Conservation (phyloP, 1,140 invertebrate genomes). For the Ceratina calcarata region DNA sequence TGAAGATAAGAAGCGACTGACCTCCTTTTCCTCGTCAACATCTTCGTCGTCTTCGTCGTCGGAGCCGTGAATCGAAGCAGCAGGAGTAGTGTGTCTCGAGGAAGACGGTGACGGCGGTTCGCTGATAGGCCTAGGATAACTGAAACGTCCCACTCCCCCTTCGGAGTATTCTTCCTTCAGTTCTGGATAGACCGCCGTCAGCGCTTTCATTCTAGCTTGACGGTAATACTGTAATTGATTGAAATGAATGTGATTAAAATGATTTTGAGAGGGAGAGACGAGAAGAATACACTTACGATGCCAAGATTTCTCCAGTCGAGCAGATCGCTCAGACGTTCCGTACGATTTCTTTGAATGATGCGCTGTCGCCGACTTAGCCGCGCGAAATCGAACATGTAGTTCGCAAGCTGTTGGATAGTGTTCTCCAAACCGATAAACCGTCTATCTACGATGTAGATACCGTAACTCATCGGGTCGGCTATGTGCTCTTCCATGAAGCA, state of each 20-base stretch:
- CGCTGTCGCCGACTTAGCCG: conserved; percentile 94
- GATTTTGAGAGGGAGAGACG: background rate
- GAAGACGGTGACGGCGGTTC: conserved; percentile 91
- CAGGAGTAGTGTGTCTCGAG: conserved; percentile 91
- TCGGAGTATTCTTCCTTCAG: conserved; percentile 87
- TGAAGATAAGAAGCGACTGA: conserved; percentile 5
- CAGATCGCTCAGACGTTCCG: conserved; percentile 97
- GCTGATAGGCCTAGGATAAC: conserved; percentile 94
- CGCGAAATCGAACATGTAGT: conserved; percentile 97
- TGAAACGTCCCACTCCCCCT: conserved; percentile 84
- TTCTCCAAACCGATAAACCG: conserved; percentile 93
- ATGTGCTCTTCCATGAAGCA: conserved; percentile 99
- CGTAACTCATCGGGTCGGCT: conserved; percentile 98
- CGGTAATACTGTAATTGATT: conserved; percentile 90
- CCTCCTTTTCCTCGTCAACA: conserved; percentile 73
- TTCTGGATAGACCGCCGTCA: conserved; percentile 93
- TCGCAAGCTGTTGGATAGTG: conserved; percentile 95
- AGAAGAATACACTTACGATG: conserved; percentile 84
- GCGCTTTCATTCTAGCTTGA: conserved; percentile 93
- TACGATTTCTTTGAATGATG: conserved; percentile 98
- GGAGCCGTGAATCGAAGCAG: conserved; percentile 91
- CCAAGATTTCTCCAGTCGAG: conserved; percentile 99
- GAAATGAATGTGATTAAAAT: conserved; percentile 1
- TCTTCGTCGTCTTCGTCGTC: conserved; percentile 87
- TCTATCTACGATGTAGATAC: conserved; percentile 98